Conservation (phyloP, 2,113 vertebrate genomes). For the Xyrauchen texanus region DNA sequence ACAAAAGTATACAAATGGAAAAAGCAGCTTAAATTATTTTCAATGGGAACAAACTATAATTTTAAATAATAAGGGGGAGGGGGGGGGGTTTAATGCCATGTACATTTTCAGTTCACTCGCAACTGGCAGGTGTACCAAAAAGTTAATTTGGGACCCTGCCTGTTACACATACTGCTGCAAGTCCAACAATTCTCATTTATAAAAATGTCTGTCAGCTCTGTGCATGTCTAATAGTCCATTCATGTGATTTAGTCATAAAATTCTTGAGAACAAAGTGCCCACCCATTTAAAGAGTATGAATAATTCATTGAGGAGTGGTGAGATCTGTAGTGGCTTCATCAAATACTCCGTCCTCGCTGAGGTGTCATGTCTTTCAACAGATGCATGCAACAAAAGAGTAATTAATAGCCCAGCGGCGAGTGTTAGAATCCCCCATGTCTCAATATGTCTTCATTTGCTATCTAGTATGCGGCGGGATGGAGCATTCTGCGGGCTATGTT, state of each 20-base stretch:
- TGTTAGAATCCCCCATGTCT: slow-evolving; percentile 63
- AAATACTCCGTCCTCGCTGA: slow-evolving; percentile 50
- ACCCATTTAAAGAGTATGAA: slow-evolving; percentile 46
- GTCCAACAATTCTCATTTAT: no score
- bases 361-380: slow-evolving; percentile 68
- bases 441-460: slow-evolving; percentile 77
- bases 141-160: no score
- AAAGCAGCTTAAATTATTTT: no score
- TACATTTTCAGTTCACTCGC: no score
- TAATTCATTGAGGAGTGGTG: slow-evolving; percentile 48
- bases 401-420: slow-evolving; percentile 80
- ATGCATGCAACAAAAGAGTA: slow-evolving; percentile 88
- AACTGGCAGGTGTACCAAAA: no score
- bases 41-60: no score
- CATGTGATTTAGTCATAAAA: slow-evolving; percentile 15
- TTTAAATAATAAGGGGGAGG: no score
- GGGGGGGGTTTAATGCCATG: no score
- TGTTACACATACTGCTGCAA: no score
- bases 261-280: slow-evolving; percentile 30
- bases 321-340: slow-evolving; percentile 49
- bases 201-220: no score
- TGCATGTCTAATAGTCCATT: not conserved
- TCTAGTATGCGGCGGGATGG: slow-evolving; percentile 57
- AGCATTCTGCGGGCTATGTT: slow-evolving; percentile 71
- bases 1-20: no score